phyloP scores from a whole-genome alignment of 2,797 vertebrate genomes.

The Crenuchus spilurus region DNA sequence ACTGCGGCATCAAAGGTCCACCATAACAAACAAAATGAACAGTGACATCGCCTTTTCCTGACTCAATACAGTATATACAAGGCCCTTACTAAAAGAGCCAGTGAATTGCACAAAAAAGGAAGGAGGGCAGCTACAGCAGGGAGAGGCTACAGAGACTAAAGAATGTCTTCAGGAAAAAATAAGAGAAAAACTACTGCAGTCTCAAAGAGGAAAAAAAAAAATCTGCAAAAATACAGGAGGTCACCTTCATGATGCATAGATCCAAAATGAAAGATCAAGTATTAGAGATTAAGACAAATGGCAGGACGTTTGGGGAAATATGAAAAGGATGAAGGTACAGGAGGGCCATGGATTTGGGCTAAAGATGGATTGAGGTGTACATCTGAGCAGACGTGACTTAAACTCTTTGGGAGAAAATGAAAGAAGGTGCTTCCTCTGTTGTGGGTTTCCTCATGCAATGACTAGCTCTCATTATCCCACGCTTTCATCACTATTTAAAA shows the following conservation, averaged over 20 bases:
- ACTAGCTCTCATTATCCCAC: neutral
- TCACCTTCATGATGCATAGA: constrained; percentile 80
- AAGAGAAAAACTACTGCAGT: neutral
- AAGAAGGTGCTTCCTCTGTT: constrained; percentile 20
- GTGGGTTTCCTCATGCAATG: neutral
- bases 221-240: constrained; percentile 67
- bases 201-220: neutral
- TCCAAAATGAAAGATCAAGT: constrained; percentile 68
- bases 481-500: neutral
- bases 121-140: neutral
- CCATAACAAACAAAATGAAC: neutral
- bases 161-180: neutral
- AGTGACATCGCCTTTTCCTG: constrained; percentile 10
- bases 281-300: constrained; percentile 75
- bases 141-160: neutral
- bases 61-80: constrained; percentile 32
- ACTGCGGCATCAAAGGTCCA: constrained; percentile 7
- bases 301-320: constrained; percentile 40
- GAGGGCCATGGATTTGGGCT: neutral
- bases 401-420: constrained; percentile 21
- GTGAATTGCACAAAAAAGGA: constrained; percentile 38
- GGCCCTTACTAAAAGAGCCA: constrained; percentile 23
- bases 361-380: neutral
- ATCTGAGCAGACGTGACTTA: neutral
- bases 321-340: neutral